A percentile compares a stretch with the other conserved stretches of the same genome.
Evolutionary conservation across 2,113 vertebrate species (phyloP).

Genomic region (Numenius arquata): DNA sequence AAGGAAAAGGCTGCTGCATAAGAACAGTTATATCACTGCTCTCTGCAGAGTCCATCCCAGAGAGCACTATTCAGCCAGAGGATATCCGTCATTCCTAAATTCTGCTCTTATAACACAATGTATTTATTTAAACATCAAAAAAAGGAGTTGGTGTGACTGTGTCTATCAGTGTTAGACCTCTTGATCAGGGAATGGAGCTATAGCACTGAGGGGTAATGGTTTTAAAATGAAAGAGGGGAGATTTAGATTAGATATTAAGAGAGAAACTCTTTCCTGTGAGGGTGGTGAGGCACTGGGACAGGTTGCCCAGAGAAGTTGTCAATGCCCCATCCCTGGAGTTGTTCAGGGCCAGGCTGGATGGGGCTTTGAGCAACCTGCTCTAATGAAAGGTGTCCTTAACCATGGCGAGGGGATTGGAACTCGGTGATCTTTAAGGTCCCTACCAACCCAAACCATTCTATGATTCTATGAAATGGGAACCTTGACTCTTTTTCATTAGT

Average conservation of each 20-base stretch:
- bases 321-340: not conserved
- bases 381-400: not conserved
- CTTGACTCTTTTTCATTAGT: not conserved
- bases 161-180: not conserved
- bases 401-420: not conserved
- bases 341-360: not conserved
- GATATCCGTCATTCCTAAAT: not conserved
- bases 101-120: accelerated
- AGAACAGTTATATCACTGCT: not conserved
- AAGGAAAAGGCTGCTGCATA: not conserved
- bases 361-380: not conserved
- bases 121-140: not conserved
- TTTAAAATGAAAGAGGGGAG: not conserved
- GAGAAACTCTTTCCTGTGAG: not conserved
- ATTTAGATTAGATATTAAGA: not conserved
- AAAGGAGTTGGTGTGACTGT: not conserved
- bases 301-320: not conserved
- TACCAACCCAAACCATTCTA: not conserved
- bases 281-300: not conserved
- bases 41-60: not conserved
- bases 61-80: not conserved
- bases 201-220: not conserved
- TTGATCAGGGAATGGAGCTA: not conserved
- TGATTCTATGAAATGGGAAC: not conserved
- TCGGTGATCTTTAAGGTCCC: not conserved